A percentile compares a stretch with the other conserved stretches of the same genome.
These are phyloP conservation scores for Hydractinia echinata DNA, from an alignment of 30 jellyfish, hydroid and myxozoan species.

Conservation along the genomic window DNA sequence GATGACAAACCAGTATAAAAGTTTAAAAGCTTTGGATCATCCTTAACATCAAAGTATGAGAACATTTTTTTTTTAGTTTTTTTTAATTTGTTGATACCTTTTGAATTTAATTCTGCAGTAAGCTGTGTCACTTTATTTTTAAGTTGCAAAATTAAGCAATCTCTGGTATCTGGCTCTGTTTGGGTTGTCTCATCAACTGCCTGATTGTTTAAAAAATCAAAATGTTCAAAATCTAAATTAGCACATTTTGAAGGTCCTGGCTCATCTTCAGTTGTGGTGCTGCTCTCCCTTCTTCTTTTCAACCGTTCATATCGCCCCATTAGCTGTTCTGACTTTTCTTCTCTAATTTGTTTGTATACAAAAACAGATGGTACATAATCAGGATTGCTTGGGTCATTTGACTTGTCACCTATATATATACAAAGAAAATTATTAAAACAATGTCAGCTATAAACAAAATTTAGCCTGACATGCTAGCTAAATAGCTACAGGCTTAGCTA, in stretches of 20 bases:
- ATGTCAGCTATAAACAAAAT: no score
- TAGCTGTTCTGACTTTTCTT: neutral
- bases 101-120: neutral
- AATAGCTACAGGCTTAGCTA: no score
- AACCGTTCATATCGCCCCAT: neutral
- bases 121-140: neutral
- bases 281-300: constrained; percentile 1
- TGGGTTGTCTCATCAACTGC: neutral
- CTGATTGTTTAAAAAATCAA: neutral
- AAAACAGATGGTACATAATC: constrained; percentile 17
- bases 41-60: neutral
- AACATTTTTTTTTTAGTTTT: neutral
- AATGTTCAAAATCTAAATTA: no score
- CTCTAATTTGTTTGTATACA: neutral
- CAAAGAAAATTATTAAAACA: no score
- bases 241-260: neutral
- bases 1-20: neutral
- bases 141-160: neutral
- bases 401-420: neutral
- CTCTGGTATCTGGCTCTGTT: constrained; percentile 19
- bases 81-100: neutral
- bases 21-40: neutral
- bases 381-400: constrained; percentile 6
- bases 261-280: neutral
- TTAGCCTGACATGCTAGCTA: no score